Base-by-base conservation (phyloP, 2,113 vertebrate species). In the Siniperca knerii region DNA sequence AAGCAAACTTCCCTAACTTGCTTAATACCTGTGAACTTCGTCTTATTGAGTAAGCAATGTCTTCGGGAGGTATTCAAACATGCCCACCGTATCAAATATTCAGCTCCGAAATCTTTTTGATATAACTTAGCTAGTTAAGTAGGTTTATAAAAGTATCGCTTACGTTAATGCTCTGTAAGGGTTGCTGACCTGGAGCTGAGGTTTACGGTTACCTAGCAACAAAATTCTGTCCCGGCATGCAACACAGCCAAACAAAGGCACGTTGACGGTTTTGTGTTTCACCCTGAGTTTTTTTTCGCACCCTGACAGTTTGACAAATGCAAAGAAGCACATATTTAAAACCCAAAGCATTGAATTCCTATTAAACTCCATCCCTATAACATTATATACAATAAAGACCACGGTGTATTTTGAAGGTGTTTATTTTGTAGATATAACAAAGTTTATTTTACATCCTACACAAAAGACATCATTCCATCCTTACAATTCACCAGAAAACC, bases 171-270 rank as follows among this genome's bases (percentile, higher is more conserved):
- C 46, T 50, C 4, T 9, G 18, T 21, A 10, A 21, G 2, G 18
- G 15, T 60, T 42, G 7, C 46, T 20, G 20, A 15, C 33, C 3
- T 0, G 7, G 0, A 61, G 0, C 72, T n/a, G 15, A 54, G 8
- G 40, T 85, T 80, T 81, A 75, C 50, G 0, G 88, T 93, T 57
- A 77, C 93, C 82, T 84, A 91, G 92, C 92, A 92, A 91, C 90
- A 9, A 5, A 46, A 12, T 0, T 9, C 1, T 60, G 37, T 87
- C 89, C 88, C 79, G 0, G 48, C 67, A 85, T 87, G 88, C 89
- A 87, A 33, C 58, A 75, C 78, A 75, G 18, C 54, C 76, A 18
- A 79, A 73, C 76, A 61, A 65, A 13, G 23, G 54, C 61, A 74
- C 46, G 57, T 42, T 46, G 58, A 13, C 50, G 42, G 8, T 37